Base-by-base conservation (phyloP, 1,140 invertebrate species). In the Tenebrio molitor region DNA sequence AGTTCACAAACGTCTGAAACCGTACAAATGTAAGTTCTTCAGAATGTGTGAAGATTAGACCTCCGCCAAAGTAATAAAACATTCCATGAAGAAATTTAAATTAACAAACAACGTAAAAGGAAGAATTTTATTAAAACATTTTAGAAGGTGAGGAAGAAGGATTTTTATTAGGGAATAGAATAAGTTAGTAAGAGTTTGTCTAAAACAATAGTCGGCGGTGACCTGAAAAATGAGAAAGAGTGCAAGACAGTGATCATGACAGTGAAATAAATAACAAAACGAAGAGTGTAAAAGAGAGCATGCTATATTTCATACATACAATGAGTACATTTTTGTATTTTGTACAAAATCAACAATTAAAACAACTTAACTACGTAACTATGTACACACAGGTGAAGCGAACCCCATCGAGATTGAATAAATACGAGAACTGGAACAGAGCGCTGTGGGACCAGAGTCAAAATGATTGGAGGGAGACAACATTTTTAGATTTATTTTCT, bases 121-220 rank as follows among this genome's bases (percentile, higher is more conserved):
- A 68, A 68, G 23, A 46, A 50, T 68, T 46, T 58, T 14, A 14
- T 58, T 6, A 25, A 58, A 46, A 68, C 19, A 17, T 67, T 46
- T 46, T 58, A 58, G 50, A 58, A 71, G 46, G 65, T 41, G 14
- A 64, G 53, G 68, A 62, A 39, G 29, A 62, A 41, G 68, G 68
- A 41, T 62, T 33, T 36, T 25, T 36, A 41, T 41, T 41, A 15
- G 15, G 15, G 19, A 23, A 62, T 62, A 58, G 25, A 29, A 42
- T 39, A 34, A 16, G 34, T 58, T 69, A 41, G 33, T 69, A 36
- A 62, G 29, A 71, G 71, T 77, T 64, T 71, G 78, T 85, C 84
- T 87, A 88, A 83, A 87, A 88, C 77, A 87, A 86, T 79, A 87
- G 85, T 83, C 85, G 85, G 79, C 85, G 84, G 83, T 86, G 86